phyloP scores from a whole-genome alignment of 2,113 vertebrate genomes.

The Xenopus borealis region DNA sequence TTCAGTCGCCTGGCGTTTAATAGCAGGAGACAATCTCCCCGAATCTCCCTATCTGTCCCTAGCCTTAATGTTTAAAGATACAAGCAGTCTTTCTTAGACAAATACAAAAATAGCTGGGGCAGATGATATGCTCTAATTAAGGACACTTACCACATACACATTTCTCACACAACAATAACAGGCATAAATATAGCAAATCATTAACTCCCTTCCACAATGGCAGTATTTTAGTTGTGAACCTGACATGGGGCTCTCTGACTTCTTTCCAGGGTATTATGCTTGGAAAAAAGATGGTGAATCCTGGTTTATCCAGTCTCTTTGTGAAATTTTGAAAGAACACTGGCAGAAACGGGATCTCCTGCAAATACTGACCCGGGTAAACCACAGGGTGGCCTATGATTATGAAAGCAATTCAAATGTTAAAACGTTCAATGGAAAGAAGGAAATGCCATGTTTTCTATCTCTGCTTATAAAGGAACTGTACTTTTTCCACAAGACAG shows the following conservation, averaged over 20 bases:
- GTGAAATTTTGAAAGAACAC: constrained; percentile 63
- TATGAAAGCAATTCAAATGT: constrained; percentile 48
- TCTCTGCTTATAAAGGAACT: constrained; percentile 92
- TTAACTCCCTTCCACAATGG: constrained; percentile 56
- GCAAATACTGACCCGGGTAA: constrained; percentile 87
- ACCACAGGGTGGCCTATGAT: constrained; percentile 70
- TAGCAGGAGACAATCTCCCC: too few species aligned
- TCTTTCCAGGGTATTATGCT: constrained; percentile 84
- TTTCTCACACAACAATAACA: too few species aligned
- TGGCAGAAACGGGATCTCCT: constrained; percentile 77
- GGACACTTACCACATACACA: too few species aligned
- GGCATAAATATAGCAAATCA: too few species aligned
- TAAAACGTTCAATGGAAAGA: constrained; percentile 70
- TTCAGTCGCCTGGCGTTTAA: too few species aligned
- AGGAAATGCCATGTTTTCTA: constrained; percentile 86
- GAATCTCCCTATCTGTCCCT: too few species aligned
- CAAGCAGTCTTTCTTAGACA: too few species aligned
- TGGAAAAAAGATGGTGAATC: constrained; percentile 84
- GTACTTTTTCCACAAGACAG: constrained; percentile 62
- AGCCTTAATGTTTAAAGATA: too few species aligned
- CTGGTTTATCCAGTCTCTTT: constrained; percentile 93
- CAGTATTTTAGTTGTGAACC: constrained; percentile 55
- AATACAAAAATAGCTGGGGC: too few species aligned
- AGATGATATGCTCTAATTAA: too few species aligned
- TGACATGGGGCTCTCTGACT: not conserved